These are phyloP conservation scores for Myotis lucifugus DNA, from an alignment of 2,113 vertebrate genomes.

Conservation along the genomic window DNA sequence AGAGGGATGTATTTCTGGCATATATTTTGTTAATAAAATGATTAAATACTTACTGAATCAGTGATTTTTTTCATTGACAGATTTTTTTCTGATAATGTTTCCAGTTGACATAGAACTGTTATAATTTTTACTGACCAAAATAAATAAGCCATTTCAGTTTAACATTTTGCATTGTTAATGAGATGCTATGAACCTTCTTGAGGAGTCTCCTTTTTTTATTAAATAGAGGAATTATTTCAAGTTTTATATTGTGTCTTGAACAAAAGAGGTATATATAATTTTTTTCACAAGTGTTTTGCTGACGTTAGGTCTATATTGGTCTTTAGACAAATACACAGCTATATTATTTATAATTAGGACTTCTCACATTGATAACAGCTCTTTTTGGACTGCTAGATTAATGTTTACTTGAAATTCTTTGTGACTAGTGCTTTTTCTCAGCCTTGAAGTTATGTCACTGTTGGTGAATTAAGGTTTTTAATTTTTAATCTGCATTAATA, in stretches of 20 bases:
- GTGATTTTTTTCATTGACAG: conserved; percentile 63
- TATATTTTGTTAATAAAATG: conserved; percentile 87
- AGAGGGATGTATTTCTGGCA: conserved; percentile 63
- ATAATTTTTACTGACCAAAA: background rate
- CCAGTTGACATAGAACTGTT: background rate
- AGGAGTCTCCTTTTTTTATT: background rate
- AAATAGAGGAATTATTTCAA: conserved; percentile 21
- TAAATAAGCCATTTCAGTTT: conserved; percentile 8
- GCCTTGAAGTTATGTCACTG: conserved; percentile 22
- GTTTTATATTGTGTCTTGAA: conserved; percentile 26
- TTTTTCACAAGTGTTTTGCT: conserved; percentile 29
- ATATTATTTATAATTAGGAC: background rate
- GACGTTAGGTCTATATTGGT: background rate
- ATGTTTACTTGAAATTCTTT: background rate
- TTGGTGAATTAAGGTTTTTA: conserved; percentile 45
- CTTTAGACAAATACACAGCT: background rate
- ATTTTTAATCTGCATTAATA: conserved; percentile 57
- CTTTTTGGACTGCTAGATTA: background rate
- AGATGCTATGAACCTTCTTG: background rate
- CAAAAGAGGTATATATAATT: background rate
- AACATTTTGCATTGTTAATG: conserved; percentile 25
- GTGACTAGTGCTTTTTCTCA: conserved; percentile 23
- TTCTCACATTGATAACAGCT: background rate
- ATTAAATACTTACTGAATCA: conserved; percentile 64
- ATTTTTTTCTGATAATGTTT: conserved; percentile 61